These are phyloP conservation scores for Brenthis daphne DNA, from an alignment of 2,888 invertebrate genomes.

Conservation along the genomic window DNA sequence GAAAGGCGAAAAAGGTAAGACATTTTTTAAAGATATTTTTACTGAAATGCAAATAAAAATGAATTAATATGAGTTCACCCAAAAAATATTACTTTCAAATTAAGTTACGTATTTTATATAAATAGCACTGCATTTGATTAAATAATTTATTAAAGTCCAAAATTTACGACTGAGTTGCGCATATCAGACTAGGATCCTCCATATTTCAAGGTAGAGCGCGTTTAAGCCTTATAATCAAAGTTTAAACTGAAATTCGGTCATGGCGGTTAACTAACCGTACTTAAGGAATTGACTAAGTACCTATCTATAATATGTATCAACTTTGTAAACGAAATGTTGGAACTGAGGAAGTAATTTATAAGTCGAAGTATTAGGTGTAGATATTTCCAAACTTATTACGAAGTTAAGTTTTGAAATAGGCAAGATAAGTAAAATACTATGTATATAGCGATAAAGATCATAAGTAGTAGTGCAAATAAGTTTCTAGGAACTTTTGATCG, in stretches of 20 bases:
- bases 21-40: conserved; percentile 2
- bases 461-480: conserved; percentile 69
- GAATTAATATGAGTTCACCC: no score
- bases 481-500: conserved; percentile 68
- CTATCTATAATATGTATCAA: conserved; percentile 23
- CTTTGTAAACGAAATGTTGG: background rate
- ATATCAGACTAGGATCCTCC: conserved; percentile 44
- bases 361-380: conserved; percentile 15
- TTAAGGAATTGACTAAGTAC: conserved; percentile 48
- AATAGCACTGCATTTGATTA: background rate
- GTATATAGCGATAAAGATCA: conserved; percentile 66
- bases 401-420: conserved; percentile 30
- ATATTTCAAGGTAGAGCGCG: conserved; percentile 73
- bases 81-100: conserved; percentile 20
- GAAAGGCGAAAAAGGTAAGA: conserved; percentile 90
- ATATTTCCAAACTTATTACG: conserved; percentile 25
- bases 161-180: conserved; percentile 35
- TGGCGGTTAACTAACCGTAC: conserved; percentile 57
- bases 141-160: conserved; percentile 26
- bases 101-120: conserved; percentile 12
- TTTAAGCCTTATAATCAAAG: conserved; percentile 54
- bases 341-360: conserved; percentile 18
- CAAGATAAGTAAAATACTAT: conserved; percentile 56
- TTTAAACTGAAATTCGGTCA: conserved; percentile 61
- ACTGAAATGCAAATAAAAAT: no score